A percentile compares a stretch with the other conserved stretches of the same genome.
Evolutionary conservation across 2,113 vertebrate genomes (phyloP).

Genomic region (Anguilla rostrata): DNA sequence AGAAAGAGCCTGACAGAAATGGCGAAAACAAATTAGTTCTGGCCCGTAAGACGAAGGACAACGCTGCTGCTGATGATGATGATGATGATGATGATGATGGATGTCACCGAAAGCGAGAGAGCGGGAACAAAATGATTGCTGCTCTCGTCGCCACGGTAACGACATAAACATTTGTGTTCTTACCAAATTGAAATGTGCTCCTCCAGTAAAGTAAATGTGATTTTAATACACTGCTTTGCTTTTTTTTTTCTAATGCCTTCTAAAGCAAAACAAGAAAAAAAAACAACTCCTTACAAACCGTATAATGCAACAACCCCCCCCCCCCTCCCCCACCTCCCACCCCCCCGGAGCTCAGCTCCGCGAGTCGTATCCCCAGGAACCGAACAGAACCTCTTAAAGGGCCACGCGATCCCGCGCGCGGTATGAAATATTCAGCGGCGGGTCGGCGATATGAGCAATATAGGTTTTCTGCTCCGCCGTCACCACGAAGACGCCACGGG

Average conservation of each 20-base stretch:
- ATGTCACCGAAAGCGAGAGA: background rate
- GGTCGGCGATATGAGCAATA: background rate
- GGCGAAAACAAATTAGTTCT: conserved; percentile 12
- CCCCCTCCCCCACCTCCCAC: too few relatives aligned
- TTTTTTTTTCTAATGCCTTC: background rate
- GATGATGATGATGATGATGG: background rate
- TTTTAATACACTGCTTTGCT: background rate
- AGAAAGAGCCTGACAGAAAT: background rate
- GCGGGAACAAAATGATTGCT: background rate
- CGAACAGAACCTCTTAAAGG: conserved; percentile 3
- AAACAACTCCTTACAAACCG: background rate
- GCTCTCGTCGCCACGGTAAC: background rate
- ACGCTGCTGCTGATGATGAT: too few relatives aligned
- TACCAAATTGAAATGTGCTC: background rate
- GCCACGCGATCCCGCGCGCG: background rate
- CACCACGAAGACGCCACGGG: conserved; percentile 1
- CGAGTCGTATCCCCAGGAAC: background rate
- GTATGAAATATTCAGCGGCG: conserved; percentile 21
- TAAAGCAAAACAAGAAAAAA: background rate
- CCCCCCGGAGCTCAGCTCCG: background rate
- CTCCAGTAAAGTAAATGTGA: background rate
- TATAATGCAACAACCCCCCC: background rate
- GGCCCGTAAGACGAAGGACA: background rate
- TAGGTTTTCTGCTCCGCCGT: background rate
- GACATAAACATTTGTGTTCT: background rate